Evolutionary conservation across 2,888 invertebrate genomes (phyloP), one percentile per base, ranked within the genome.

Genomic region (Acronicta aceris): DNA sequence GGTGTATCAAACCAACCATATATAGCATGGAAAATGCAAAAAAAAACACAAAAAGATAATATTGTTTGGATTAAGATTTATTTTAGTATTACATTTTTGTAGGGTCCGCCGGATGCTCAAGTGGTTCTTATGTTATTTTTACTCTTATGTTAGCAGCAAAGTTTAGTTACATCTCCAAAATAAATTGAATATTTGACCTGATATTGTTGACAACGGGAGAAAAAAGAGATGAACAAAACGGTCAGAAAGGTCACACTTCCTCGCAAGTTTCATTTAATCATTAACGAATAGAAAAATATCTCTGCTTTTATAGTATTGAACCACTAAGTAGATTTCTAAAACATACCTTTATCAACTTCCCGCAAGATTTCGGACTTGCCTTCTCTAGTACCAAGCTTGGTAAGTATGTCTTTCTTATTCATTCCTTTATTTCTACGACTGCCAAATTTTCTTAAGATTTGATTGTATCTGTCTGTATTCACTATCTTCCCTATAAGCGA

Each of bases 271-370:
- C n/a, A 38, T 38, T 38, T 38, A n/a, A 38, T 8, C n/a, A 13
- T 38, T 12, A n/a, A 38, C n/a, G 3, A 33, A 33, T 12, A 33
- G 12, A 33, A 33, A 33, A 12, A 36, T 2, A 36, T 5, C 0
- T 38, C 1, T n/a, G 36, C 33, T 1, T 38, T n/a, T 4, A 38
- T 38, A 13, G n/a, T n/a, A 38, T 38, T 38, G n/a, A n/a, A 38
- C 0, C 2, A 6, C 7, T 0, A 38, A 6, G 38, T 38, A 38
- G 5, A n/a, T 1, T n/a, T n/a, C 0, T n/a, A 6, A n/a, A 47
- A 43, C 52, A 21, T 8, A 52, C 52, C 52, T 43, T 33, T 52
- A 21, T 17, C 52, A 6, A 52, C 41, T 52, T 33, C n/a, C 2
- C 5, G 8, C 33, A 52, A 33, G n/a, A 52, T 52, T 33, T 52